phyloP scores from a whole-genome alignment of 2,113 vertebrate genomes.

The Gavia stellata region DNA sequence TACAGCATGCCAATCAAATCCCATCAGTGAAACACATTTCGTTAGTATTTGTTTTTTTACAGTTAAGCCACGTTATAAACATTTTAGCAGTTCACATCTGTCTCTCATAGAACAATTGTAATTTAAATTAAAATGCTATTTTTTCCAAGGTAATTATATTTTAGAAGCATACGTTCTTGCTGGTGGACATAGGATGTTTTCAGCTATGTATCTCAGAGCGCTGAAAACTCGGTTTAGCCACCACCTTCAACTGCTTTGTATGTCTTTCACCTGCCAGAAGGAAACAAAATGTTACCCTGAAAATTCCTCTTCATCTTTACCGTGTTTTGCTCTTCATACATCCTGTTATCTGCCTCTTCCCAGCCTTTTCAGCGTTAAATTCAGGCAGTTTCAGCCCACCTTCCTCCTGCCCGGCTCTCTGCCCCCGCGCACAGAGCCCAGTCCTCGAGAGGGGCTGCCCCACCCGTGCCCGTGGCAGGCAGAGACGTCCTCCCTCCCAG shows the following conservation, averaged over 20 bases:
- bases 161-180: neutral
- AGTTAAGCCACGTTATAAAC: slow-evolving; percentile 41
- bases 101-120: slow-evolving; percentile 56
- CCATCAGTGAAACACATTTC: slow-evolving; percentile 3
- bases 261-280: neutral
- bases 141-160: slow-evolving; percentile 26
- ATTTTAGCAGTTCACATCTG: slow-evolving; percentile 57
- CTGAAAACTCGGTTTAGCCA: neutral
- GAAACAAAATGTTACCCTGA: neutral
- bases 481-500: neutral
- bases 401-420: neutral
- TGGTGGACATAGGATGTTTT: neutral
- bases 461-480: neutral
- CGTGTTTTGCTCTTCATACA: neutral
- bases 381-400: neutral
- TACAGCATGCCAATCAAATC: slow-evolving; percentile 54
- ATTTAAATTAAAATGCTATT: slow-evolving; percentile 47
- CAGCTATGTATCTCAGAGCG: neutral
- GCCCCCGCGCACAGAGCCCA: neutral
- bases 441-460: neutral
- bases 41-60: slow-evolving; percentile 38
- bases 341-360: neutral
- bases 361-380: neutral
- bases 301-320: neutral
- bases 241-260: neutral